phyloP scores from a whole-genome alignment of 2,113 vertebrate genomes.

The Alces alces region DNA sequence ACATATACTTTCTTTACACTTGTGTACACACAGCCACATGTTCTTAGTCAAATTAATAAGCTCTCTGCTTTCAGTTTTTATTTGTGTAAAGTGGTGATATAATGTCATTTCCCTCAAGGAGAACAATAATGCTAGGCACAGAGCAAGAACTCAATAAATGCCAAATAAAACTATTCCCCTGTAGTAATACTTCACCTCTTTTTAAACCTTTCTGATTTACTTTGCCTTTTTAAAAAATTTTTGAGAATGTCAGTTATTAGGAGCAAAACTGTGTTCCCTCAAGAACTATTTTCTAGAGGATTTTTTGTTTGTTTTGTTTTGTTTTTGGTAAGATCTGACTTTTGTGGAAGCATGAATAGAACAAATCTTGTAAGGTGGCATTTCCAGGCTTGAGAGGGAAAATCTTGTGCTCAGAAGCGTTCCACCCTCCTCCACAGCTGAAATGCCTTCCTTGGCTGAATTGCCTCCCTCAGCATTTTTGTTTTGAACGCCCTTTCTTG shows the following conservation, averaged over 20 bases:
- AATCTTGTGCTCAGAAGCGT: background rate
- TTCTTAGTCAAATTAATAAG: background rate
- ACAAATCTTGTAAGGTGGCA: background rate
- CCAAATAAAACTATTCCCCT: background rate
- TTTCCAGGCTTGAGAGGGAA: background rate
- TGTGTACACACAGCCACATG: background rate
- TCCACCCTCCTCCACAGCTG: slow-evolving; percentile 34
- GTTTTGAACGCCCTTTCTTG: slow-evolving; percentile 23
- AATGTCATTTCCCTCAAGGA: background rate
- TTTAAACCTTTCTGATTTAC: background rate
- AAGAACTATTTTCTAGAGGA: background rate
- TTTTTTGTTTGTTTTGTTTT: background rate
- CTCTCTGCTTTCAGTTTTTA: background rate
- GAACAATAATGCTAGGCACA: background rate
- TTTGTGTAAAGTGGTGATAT: background rate
- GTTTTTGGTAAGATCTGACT: background rate
- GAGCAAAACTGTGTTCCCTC: background rate
- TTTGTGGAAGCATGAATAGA: background rate
- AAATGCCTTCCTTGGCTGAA: slow-evolving; percentile 16
- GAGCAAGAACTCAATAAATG: background rate
- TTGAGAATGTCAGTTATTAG: background rate
- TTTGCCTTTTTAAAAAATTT: background rate
- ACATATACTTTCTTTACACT: background rate
- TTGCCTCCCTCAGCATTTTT: slow-evolving; percentile 49
- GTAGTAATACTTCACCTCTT: background rate